Base-by-base conservation (phyloP, 2,797 vertebrate genomes). In the Meda fulgida region DNA sequence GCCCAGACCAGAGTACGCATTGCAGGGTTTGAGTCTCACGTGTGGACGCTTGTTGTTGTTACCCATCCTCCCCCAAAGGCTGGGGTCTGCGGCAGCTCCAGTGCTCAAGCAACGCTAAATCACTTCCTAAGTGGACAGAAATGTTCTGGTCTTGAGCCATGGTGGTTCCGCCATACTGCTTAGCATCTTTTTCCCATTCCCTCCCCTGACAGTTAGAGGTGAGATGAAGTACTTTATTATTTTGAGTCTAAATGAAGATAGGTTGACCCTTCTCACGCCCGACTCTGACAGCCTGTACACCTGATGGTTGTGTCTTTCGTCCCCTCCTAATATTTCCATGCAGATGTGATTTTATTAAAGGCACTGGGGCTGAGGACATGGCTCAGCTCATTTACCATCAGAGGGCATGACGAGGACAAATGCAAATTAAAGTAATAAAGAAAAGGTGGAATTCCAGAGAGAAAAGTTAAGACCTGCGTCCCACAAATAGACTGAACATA, bases 21-120 rank as follows among this genome's bases (percentile, higher is more conserved):
- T 89, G 92, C 90, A 83, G 93, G 91, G 91, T 94, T 94, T 95
- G 93, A 94, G 92, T 93, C 90, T 90, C 91, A 94, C 91, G 43
- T 93, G 92, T 92, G 90, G 88, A 85, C 87, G 81, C 86, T 83
- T 91, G 92, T 90, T 91, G 92, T 90, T 94, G 80, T 89, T 88
- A 86, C 85, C 83, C 85, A 89, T 87, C 89, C 89, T 78, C 51
- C 55, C 78, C 38, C 43, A 55, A 78, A 81, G 16, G 29, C 14
- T 55, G 55, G 23, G 19, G 19, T 29, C 84, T 66, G 31, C 83
- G 16, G 34, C 67, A 51, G 72, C 21, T 11, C 53, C 55, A 36
- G 11, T 63, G 55, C 23, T 80, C 40, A 79, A 18, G 46, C 46
- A 72, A 80, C 3, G 51, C 70, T 87, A 87, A 87, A 87, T 87